These are phyloP conservation scores for Pasiphila rectangulata DNA, from an alignment of 2,888 invertebrate species.

Conservation along the genomic window DNA sequence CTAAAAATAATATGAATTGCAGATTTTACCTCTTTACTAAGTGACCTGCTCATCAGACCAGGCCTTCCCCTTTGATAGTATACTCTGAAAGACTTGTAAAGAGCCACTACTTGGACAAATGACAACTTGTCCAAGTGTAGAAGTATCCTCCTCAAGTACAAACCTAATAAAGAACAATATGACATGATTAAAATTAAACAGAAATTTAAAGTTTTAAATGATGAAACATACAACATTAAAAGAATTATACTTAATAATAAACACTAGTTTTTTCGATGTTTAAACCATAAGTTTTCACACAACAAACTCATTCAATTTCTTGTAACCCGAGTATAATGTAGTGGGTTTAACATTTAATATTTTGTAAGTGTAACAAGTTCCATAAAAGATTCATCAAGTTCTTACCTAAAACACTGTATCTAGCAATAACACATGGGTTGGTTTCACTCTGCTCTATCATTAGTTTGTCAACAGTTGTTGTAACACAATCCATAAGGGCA, in stretches of 20 bases:
- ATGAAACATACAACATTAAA: no score
- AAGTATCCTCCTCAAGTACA: slow-evolving; percentile 90
- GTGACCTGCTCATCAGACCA: slow-evolving; percentile 70
- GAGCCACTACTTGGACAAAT: slow-evolving; percentile 89
- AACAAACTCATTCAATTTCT: no score
- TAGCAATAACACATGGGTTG: slow-evolving; percentile 77
- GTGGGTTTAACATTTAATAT: no score
- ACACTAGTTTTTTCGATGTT: no score
- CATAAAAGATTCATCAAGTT: neutral
- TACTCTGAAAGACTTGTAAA: slow-evolving; percentile 85
- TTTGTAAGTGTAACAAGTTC: no score
- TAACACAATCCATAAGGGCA: slow-evolving; percentile 83
- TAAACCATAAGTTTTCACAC: no score
- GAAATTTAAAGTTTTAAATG: no score
- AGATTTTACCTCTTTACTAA: slow-evolving; percentile 69
- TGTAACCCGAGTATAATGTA: no score
- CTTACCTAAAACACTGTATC: slow-evolving; percentile 85
- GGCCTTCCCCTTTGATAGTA: slow-evolving; percentile 84
- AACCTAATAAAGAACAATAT: slow-evolving; percentile 78
- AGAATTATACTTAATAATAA: no score
- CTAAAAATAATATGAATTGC: neutral
- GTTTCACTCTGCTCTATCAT: slow-evolving; percentile 77
- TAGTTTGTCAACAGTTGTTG: slow-evolving; percentile 80
- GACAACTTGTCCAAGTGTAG: slow-evolving; percentile 90
- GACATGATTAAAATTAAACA: neutral